phyloP scores from a whole-genome alignment of 1,140 invertebrate species.

The Samia ricini region DNA sequence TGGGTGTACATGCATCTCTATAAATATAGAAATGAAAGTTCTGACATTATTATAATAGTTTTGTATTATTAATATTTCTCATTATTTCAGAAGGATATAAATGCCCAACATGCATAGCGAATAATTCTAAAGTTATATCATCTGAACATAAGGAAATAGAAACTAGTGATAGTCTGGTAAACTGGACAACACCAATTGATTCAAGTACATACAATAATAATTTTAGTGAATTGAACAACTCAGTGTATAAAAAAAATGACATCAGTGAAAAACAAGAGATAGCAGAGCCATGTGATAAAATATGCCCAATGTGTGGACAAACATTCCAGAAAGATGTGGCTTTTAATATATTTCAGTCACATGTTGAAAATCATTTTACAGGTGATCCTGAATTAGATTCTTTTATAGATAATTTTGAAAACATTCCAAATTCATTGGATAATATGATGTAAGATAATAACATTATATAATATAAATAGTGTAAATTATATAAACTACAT shows the following conservation, averaged over 20 bases:
- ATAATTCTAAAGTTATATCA: slow-evolving; percentile 42
- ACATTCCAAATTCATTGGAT: slow-evolving; percentile 56
- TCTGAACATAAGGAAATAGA: slow-evolving; percentile 68
- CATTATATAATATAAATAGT: neutral
- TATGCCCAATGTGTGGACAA: slow-evolving; percentile 78
- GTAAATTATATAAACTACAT: neutral
- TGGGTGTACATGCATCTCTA: too few relatives aligned
- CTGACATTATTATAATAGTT: neutral
- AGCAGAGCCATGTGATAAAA: slow-evolving; percentile 55
- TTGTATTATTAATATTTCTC: neutral
- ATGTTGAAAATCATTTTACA: slow-evolving; percentile 79
- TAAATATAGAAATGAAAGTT: too few relatives aligned
- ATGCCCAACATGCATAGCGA: slow-evolving; percentile 55
- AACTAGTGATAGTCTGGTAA: slow-evolving; percentile 59
- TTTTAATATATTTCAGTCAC: slow-evolving; percentile 73
- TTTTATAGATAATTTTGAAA: slow-evolving; percentile 63
- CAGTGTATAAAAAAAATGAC: slow-evolving; percentile 34
- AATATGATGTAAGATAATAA: slow-evolving; percentile 26
- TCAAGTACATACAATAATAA: slow-evolving; percentile 53
- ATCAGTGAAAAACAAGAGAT: slow-evolving; percentile 26
- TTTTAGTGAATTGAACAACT: slow-evolving; percentile 42
- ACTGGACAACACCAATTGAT: slow-evolving; percentile 54
- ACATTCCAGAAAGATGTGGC: slow-evolving; percentile 61
- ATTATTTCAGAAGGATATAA: slow-evolving; percentile 63
- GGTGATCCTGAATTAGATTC: slow-evolving; percentile 69